Percentiles rank a stretch among this genome's conserved stretches.
Conservation (phyloP, 1,140 invertebrate species). For the Periplaneta americana region DNA sequence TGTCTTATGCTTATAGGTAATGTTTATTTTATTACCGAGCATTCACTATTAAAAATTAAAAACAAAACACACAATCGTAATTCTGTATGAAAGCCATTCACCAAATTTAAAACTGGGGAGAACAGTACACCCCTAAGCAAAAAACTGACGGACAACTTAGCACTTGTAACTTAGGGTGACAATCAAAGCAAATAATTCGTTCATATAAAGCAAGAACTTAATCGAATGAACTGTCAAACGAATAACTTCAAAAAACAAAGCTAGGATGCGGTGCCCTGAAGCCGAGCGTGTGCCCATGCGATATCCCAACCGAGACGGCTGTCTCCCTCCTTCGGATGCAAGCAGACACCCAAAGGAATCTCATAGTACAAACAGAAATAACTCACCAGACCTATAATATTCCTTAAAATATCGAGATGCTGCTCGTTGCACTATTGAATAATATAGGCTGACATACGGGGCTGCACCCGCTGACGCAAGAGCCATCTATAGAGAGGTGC, state of each 20-base stretch:
- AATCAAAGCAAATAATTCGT: not conserved
- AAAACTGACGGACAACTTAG: not conserved
- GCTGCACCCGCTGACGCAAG: constrained; percentile 44
- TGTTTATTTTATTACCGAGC: not conserved
- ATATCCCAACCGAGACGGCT: not conserved
- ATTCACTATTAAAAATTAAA: not conserved
- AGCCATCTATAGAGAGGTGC: constrained; percentile 41
- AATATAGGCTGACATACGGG: constrained; percentile 45
- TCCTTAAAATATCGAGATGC: constrained; percentile 46
- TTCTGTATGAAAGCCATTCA: not conserved
- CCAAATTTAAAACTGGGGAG: not conserved
- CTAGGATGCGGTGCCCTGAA: not conserved
- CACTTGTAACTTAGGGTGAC: not conserved
- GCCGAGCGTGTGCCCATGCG: not conserved
- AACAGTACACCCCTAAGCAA: not conserved
- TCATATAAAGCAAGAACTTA: not conserved
- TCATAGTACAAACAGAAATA: constrained; percentile 15
- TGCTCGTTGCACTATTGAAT: constrained; percentile 45
- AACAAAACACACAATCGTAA: not conserved
- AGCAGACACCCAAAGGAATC: constrained; percentile 4
- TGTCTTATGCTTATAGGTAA: too few relatives aligned
- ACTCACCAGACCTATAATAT: constrained; percentile 47
- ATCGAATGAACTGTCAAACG: not conserved
- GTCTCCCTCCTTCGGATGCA: not conserved
- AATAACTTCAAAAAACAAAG: not conserved